phyloP scores from a whole-genome alignment of 2,888 invertebrate genomes.

The Eupelmus urozonus region DNA sequence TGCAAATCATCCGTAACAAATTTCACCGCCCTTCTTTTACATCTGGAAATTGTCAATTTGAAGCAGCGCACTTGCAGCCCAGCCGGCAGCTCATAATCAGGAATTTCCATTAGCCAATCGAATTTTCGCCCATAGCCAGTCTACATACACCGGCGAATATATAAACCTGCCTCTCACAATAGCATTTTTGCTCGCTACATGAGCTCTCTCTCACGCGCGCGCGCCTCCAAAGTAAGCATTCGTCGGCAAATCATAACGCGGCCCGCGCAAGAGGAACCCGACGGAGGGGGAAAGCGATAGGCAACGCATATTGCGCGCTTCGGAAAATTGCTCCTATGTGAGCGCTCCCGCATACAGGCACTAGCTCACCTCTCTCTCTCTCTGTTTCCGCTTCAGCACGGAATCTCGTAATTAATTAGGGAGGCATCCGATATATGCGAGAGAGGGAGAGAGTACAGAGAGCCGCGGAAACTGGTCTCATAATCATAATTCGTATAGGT shows the following conservation, averaged over 20 bases:
- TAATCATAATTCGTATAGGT: constrained; percentile 63
- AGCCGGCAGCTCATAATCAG: neutral
- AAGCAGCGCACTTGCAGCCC: neutral
- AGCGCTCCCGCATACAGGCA: neutral
- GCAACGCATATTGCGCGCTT: constrained; percentile 33
- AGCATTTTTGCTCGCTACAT: constrained; percentile 11
- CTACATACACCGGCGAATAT: neutral
- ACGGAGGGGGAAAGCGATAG: neutral
- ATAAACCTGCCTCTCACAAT: neutral
- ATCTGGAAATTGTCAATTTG: constrained; percentile 26
- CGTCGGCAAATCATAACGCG: constrained; percentile 28
- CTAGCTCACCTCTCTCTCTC: constrained; percentile 27
- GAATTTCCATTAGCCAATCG: constrained; percentile 46
- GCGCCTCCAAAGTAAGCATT: constrained; percentile 13
- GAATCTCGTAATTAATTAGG: constrained; percentile 63
- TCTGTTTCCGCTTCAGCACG: constrained; percentile 45
- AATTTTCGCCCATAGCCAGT: constrained; percentile 22
- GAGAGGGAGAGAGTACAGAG: neutral
- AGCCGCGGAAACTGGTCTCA: constrained; percentile 54
- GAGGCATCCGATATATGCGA: constrained; percentile 55
- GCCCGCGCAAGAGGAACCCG: neutral
- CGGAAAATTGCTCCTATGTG: constrained; percentile 51
- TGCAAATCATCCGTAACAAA: no score
- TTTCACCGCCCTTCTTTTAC: no score
- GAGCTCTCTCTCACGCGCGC: neutral